These are phyloP conservation scores for Sardinella longiceps DNA, from an alignment of 2,797 vertebrate genomes.

Conservation along the genomic window DNA sequence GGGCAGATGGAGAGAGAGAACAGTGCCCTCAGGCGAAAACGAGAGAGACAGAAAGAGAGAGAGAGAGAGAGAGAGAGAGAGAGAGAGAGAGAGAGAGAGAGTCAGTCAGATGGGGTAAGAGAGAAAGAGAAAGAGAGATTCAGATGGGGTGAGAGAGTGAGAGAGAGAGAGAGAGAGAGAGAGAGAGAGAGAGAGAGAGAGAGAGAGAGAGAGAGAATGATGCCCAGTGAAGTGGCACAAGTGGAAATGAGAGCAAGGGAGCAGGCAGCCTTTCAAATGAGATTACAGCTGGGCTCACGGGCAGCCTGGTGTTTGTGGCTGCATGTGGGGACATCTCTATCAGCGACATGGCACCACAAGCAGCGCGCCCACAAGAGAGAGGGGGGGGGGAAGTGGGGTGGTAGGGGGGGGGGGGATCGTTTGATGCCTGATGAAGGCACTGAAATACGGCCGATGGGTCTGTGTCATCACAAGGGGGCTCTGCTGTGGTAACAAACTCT, in stretches of 20 bases:
- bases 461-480: slow-evolving; percentile 12
- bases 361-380: slow-evolving; percentile 48
- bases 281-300: slow-evolving; percentile 67
- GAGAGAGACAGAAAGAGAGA: slow-evolving; percentile 23
- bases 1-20: slow-evolving; percentile 71
- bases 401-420: slow-evolving; percentile 3
- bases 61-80: slow-evolving; percentile 47
- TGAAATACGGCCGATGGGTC: slow-evolving; percentile 20
- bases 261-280: slow-evolving; percentile 69
- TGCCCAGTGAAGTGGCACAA: slow-evolving; percentile 53
- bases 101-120: slow-evolving; percentile 58
- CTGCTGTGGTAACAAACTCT: slow-evolving; percentile 8
- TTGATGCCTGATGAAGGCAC: slow-evolving; percentile 26
- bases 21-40: slow-evolving; percentile 69
- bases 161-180: slow-evolving; percentile 46
- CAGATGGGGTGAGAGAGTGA: slow-evolving; percentile 24
- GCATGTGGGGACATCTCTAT: slow-evolving; percentile 67
- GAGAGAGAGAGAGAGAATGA: slow-evolving; percentile 45
- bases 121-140: slow-evolving; percentile 31
- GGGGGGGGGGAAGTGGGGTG: neutral
- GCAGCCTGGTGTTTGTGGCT: slow-evolving; percentile 60
- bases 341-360: slow-evolving; percentile 51
- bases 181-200: slow-evolving; percentile 51
- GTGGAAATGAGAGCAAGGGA: slow-evolving; percentile 62
- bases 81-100: slow-evolving; percentile 51